Evolutionary conservation across 2,113 vertebrate species (phyloP).

Genomic region (Corythoichthys intestinalis): DNA sequence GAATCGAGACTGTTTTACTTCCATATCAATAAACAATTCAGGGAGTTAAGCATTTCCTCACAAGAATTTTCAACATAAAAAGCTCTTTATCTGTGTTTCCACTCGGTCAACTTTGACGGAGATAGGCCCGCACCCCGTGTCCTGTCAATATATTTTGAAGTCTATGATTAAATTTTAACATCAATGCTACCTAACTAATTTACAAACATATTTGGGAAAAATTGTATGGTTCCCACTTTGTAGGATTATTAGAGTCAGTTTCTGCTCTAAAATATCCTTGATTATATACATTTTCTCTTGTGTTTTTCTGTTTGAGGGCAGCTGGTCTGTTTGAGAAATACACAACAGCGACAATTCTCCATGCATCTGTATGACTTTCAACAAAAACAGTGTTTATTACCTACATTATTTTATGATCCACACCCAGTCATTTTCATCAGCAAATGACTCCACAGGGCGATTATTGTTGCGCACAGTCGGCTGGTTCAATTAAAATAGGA

Average conservation of each 20-base stretch:
- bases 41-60: too few relatives aligned
- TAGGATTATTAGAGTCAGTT: neutral
- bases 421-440: constrained; percentile 39
- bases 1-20: too few relatives aligned
- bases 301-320: constrained; percentile 42
- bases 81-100: too few relatives aligned
- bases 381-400: constrained; percentile 32
- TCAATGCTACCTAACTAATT: neutral
- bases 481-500: constrained; percentile 37
- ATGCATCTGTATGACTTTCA: constrained; percentile 48
- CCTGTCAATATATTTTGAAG: too few relatives aligned
- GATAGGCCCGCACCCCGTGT: too few relatives aligned
- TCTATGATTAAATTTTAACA: too few relatives aligned
- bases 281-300: constrained; percentile 37
- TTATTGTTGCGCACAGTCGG: constrained; percentile 54
- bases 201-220: neutral
- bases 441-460: constrained; percentile 28
- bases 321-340: constrained; percentile 54
- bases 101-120: too few relatives aligned
- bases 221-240: neutral
- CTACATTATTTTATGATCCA: constrained; percentile 11
- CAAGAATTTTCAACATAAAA: too few relatives aligned
- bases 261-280: constrained; percentile 28
- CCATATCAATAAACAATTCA: too few relatives aligned
- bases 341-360: constrained; percentile 48